Evolutionary conservation across 2,797 vertebrate species (phyloP).

Genomic region (Alosa sapidissima): DNA sequence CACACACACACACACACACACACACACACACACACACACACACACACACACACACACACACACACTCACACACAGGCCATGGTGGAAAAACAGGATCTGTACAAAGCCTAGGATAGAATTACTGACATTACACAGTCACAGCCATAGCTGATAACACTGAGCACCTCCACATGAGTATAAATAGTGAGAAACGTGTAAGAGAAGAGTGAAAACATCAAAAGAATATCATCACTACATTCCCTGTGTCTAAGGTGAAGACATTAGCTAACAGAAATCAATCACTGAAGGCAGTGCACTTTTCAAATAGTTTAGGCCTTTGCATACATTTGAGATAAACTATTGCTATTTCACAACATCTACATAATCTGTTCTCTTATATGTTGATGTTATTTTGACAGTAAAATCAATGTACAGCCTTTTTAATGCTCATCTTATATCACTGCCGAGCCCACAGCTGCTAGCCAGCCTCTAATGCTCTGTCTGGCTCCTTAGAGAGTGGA

Average conservation of each 20-base stretch:
- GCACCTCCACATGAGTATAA: background rate
- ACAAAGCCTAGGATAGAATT: constrained; percentile 18
- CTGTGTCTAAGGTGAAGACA: no score
- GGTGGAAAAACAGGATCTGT: constrained; percentile 22
- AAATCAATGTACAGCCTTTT: background rate
- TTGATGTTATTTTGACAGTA: background rate
- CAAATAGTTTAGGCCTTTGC: background rate
- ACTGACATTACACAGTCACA: background rate
- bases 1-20: no score
- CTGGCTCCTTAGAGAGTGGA: background rate
- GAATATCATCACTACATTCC: background rate
- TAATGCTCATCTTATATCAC: background rate
- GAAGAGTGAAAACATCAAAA: no score
- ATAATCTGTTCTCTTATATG: background rate
- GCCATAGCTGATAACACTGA: background rate
- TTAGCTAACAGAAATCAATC: background rate
- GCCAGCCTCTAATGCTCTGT: background rate
- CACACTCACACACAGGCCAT: background rate
- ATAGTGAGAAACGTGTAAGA: background rate
- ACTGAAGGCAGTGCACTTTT: background rate
- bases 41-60: constrained; percentile 7
- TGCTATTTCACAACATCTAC: background rate
- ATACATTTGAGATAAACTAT: background rate
- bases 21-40: constrained; percentile 9
- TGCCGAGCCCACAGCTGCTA: background rate